Conservation (phyloP, 1,140 invertebrate genomes). For the Odontomachus brunneus region DNA sequence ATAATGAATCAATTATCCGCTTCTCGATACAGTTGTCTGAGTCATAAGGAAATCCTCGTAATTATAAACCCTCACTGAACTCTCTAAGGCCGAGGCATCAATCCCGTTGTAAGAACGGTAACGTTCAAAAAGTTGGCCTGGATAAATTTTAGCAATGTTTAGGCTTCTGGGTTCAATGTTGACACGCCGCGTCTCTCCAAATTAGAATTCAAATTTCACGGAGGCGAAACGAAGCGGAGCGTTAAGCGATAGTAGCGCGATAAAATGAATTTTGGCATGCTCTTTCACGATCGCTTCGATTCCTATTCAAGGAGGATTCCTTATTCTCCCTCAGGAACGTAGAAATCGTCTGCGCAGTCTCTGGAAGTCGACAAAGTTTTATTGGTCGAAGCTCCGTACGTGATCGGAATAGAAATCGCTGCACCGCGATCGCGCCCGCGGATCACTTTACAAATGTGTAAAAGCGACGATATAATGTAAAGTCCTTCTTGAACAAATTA, state of each 20-base stretch:
- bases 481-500: constrained; percentile 44
- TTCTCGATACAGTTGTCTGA: no score
- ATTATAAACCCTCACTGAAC: no score
- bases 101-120: no score
- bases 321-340: constrained; percentile 49
- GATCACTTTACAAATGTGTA: constrained; percentile 39
- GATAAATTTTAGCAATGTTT: no score
- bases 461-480: constrained; percentile 46
- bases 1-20: no score
- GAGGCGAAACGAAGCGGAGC: background rate
- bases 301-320: constrained; percentile 58
- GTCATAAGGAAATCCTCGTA: no score
- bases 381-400: constrained; percentile 56
- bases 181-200: background rate
- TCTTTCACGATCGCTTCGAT: constrained; percentile 55
- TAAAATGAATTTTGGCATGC: constrained; percentile 57
- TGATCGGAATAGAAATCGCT: constrained; percentile 63
- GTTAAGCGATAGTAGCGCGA: constrained; percentile 21
- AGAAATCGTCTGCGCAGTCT: constrained; percentile 48
- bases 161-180: no score
- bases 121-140: no score
- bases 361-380: constrained; percentile 68
- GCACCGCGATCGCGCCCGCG: constrained; percentile 22
- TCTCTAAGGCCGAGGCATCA: no score
- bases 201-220: constrained; percentile 26